phyloP scores from a whole-genome alignment of 35 echinoderm and acorn worm genomes.

The Apostichopus californicus region DNA sequence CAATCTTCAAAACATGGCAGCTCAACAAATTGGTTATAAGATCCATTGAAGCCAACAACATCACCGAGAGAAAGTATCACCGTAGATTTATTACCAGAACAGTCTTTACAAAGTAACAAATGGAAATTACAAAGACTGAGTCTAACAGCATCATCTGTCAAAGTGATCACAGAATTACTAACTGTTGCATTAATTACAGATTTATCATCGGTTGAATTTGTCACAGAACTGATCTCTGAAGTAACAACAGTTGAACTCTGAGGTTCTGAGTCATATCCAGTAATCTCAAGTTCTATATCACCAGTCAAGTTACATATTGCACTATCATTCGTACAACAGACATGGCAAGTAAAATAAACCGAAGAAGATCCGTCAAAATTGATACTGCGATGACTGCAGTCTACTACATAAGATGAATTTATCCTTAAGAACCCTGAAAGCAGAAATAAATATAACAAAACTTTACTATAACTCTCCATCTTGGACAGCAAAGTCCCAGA shows the following conservation, averaged over 20 bases:
- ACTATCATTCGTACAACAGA: not conserved
- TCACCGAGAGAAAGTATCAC: not conserved
- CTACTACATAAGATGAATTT: not conserved
- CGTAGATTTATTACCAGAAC: not conserved
- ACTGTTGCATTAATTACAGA: not conserved
- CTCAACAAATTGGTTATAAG: not conserved
- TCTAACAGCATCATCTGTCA: not conserved
- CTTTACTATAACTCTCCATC: too few species aligned
- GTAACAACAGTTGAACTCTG: not conserved
- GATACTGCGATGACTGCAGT: not conserved
- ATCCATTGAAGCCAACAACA: slow-evolving; percentile 10
- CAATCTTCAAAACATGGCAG: slow-evolving; percentile 1
- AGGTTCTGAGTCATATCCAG: not conserved
- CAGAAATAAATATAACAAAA: too few species aligned
- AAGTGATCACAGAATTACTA: not conserved
- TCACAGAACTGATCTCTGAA: too few species aligned
- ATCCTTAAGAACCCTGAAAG: not conserved
- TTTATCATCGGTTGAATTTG: not conserved
- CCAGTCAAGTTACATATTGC: not conserved
- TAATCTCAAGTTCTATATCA: not conserved
- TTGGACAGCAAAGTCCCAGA: too few species aligned
- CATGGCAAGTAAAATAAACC: not conserved
- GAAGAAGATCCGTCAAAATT: not conserved
- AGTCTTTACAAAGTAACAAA: not conserved
- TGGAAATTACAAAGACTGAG: not conserved